Evolutionary conservation across 1,140 invertebrate genomes (phyloP).

Genomic region (Homarus americanus): DNA sequence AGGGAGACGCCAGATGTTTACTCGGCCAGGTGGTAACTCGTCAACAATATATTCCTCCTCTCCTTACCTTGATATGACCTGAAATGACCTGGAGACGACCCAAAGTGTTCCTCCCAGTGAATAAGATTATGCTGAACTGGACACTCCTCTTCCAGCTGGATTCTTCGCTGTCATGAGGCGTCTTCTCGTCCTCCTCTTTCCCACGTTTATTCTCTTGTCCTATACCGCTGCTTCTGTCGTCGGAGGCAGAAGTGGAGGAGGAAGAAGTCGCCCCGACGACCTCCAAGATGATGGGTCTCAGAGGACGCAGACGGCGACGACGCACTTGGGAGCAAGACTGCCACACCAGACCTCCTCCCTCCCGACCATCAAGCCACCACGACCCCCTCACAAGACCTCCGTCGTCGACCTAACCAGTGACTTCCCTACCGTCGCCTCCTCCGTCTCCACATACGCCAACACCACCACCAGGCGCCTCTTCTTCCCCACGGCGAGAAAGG

Average conservation of each 20-base stretch:
- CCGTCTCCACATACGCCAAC: neutral
- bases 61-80: conserved; percentile 50
- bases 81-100: conserved; percentile 59
- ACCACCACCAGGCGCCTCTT: conserved; percentile 26
- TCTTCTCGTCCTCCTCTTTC: conserved; percentile 48
- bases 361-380: neutral
- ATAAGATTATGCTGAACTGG: conserved; percentile 64
- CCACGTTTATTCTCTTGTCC: conserved; percentile 52
- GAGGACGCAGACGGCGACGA: neutral
- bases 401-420: neutral
- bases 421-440: neutral
- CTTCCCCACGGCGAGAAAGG: conserved; percentile 26
- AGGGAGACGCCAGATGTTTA: conserved; percentile 23
- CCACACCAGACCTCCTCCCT: neutral
- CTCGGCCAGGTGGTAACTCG: neutral
- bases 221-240: conserved; percentile 42
- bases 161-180: conserved; percentile 65
- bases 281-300: conserved; percentile 19
- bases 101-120: conserved; percentile 42
- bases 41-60: conserved; percentile 25
- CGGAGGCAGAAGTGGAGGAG: conserved; percentile 56
- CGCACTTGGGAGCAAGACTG: neutral
- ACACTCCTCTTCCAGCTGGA: conserved; percentile 30
- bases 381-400: neutral
- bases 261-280: conserved; percentile 28